Conservation (phyloP, 2,888 invertebrate species). For the Lasioglossum morio region DNA sequence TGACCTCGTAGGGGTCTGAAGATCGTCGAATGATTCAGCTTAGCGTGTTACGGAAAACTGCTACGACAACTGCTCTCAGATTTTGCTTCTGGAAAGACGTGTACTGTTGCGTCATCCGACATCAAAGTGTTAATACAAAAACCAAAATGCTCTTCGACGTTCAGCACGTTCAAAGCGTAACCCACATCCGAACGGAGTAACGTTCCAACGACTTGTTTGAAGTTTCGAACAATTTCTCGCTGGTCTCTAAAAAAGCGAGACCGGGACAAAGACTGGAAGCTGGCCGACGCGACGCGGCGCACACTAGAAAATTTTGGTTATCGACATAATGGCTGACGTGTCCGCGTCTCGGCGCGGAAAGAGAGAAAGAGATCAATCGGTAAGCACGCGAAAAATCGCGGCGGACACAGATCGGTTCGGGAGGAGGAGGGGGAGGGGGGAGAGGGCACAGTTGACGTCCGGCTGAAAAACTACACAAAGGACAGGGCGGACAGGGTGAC, state of each 20-base stretch:
- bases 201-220: neutral
- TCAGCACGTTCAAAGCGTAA: neutral
- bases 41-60: neutral
- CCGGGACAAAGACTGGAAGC: neutral
- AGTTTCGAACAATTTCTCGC: neutral
- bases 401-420: neutral
- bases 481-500: constrained; percentile 43
- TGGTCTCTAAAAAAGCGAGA: neutral
- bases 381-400: constrained; percentile 2
- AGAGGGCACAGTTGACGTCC: neutral
- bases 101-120: neutral
- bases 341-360: neutral
- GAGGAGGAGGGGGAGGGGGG: no score
- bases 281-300: neutral
- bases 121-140: neutral
- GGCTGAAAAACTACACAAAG: constrained; percentile 53
- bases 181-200: neutral
- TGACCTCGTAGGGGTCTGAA: no score
- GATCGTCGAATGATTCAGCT: no score
- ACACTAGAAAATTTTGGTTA: neutral
- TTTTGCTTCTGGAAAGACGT: neutral
- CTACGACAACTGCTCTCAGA: neutral
- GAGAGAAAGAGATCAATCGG: constrained; percentile 4
- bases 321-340: neutral
- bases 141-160: neutral